Evolutionary conservation across 2,888 invertebrate genomes (phyloP).

Genomic region (Yponomeuta malinellus): DNA sequence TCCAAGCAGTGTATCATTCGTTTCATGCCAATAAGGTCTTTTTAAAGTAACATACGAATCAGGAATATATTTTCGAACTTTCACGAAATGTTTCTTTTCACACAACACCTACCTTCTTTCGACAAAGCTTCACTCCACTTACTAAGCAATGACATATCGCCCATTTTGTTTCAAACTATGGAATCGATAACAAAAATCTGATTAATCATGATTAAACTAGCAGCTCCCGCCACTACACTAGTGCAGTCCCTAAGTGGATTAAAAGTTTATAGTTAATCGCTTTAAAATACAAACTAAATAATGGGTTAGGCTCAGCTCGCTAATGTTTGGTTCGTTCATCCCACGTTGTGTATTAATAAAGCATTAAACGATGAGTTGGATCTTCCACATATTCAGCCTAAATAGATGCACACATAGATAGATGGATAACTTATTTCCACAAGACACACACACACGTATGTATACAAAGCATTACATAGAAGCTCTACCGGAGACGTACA

Average conservation of each 20-base stretch:
- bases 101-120: too few species aligned
- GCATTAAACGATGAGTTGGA: neutral
- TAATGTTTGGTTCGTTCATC: slow-evolving; percentile 1
- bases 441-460: too few species aligned
- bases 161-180: neutral
- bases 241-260: neutral
- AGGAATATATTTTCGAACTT: too few species aligned
- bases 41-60: too few species aligned
- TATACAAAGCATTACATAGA: neutral
- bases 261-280: slow-evolving; percentile 6
- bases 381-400: too few species aligned
- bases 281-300: slow-evolving; percentile 8
- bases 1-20: neutral
- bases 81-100: too few species aligned
- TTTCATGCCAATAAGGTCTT: too few species aligned
- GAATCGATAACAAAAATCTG: neutral
- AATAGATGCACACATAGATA: too few species aligned
- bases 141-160: slow-evolving; percentile 14
- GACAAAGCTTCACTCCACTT: too few species aligned
- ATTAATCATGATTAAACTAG: neutral
- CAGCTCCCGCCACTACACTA: neutral
- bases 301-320: slow-evolving; percentile 1
- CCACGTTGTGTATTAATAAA: neutral
- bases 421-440: too few species aligned
- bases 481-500: neutral